Evolutionary conservation across 2,888 invertebrate genomes (phyloP).

Genomic region (Ferrisia virgata): DNA sequence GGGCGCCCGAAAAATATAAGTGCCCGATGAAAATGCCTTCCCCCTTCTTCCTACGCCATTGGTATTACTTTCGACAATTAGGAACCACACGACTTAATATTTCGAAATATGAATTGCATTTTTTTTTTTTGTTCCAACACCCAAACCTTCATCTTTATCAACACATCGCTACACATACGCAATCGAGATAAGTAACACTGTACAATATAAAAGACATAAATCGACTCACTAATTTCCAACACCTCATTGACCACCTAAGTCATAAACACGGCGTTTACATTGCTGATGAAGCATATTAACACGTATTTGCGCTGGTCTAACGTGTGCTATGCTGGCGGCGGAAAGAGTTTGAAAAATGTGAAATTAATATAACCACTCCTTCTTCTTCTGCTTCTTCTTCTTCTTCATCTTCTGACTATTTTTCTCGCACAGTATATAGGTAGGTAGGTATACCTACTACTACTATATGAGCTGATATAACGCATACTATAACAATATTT

Average conservation of each 20-base stretch:
- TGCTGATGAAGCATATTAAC: not conserved
- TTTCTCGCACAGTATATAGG: too few species aligned
- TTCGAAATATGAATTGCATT: too few species aligned
- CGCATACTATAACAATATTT: not conserved
- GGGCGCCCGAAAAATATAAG: too few species aligned
- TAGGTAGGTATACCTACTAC: too few species aligned
- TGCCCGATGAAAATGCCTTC: too few species aligned
- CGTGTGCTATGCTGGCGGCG: not conserved
- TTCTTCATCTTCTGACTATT: too few species aligned
- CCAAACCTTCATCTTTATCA: too few species aligned
- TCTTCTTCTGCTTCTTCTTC: not conserved
- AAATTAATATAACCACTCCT: constrained; percentile 27
- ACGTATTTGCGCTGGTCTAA: not conserved
- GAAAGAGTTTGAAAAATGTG: constrained; percentile 14
- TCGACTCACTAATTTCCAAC: not conserved
- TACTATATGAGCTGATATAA: too few species aligned
- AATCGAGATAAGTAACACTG: not conserved
- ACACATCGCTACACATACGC: not conserved
- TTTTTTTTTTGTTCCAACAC: too few species aligned
- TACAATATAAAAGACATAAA: not conserved
- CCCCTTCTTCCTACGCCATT: too few species aligned
- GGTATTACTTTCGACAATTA: too few species aligned
- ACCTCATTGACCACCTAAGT: constrained; percentile 13
- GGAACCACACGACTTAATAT: too few species aligned
- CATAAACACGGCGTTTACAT: not conserved